Base-by-base conservation (phyloP, 2,113 vertebrate species). In the Labrus mixtus region DNA sequence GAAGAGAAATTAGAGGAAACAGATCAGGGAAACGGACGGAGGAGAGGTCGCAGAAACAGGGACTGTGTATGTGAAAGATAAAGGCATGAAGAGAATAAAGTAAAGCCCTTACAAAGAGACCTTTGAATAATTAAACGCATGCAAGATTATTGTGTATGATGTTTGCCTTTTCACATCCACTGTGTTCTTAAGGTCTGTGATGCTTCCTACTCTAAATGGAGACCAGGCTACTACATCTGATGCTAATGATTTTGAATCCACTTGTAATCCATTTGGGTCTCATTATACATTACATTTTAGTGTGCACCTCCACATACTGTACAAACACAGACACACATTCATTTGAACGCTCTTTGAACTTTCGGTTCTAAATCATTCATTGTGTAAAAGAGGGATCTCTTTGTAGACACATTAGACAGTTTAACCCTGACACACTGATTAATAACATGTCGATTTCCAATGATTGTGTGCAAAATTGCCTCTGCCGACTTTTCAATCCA, bases 41-140 rank as follows among this genome's bases (percentile, higher is more conserved):
- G 39, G 29, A 9, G 33, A 67, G 33, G 23, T 37, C 9, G 43
- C 16, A n/a, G 23, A 25, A 22, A 20, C 12, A 64, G 53, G 48
- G 16, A 60, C 25, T 53, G 59, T 61, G 70, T 80, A 74, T 62
- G 36, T 54, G 54, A 56, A 59, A 75, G 78, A 85, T 84, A 74
- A 79, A 59, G 54, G 16, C 51, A 37, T 1, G 39, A 37, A 45
- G 50, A 58, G 66, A 41, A 60, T 23, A 48, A 84, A 83, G 70
- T 73, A 65, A 46, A 59, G 37, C 72, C 83, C 66, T 69, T 58
- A 61, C 67, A 50, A n/a, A 79, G 79, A 71, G 45, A 79, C 63
- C 61, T 81, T 66, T 91, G 58, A 88, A 82, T 87, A 78, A 88
- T 87, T 91, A 79, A 89, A 73, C 79, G 61, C 53, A 71, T 73